A percentile compares a stretch with the other conserved stretches of the same genome.
These are phyloP conservation scores for Zoanthus sansibaricus DNA, from an alignment of 92 coral and sea anemone species.

Conservation along the genomic window DNA sequence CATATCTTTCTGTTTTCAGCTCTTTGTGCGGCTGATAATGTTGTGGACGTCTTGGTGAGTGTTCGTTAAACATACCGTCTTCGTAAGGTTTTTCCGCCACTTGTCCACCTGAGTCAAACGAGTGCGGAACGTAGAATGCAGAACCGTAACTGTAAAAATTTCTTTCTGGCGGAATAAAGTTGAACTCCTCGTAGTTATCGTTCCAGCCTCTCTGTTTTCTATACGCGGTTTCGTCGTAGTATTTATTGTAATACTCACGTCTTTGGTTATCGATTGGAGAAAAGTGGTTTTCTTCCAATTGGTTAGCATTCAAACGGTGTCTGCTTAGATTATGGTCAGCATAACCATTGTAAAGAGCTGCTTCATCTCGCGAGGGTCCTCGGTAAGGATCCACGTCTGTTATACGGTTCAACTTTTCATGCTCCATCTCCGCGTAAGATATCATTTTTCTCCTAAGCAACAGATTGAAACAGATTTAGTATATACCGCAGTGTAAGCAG, in stretches of 20 bases:
- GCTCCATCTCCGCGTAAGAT: slow-evolving; percentile 35
- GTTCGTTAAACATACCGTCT: not conserved
- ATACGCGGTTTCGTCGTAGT: not conserved
- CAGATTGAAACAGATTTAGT: not conserved
- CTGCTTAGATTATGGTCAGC: not conserved
- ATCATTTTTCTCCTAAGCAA: slow-evolving; percentile 18
- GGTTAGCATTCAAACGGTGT: not conserved
- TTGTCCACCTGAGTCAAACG: not conserved
- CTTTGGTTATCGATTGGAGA: slow-evolving; percentile 1
- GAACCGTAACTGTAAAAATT: not conserved
- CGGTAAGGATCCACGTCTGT: not conserved
- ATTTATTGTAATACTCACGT: slow-evolving; percentile 1
- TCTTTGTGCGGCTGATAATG: not conserved
- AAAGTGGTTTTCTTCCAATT: not conserved
- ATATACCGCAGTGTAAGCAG: not conserved
- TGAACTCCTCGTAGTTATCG: not conserved
- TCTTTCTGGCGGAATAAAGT: not conserved
- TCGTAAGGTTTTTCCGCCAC: not conserved
- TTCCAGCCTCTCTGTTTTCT: slow-evolving; percentile 13
- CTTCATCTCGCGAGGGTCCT: slow-evolving; percentile 25
- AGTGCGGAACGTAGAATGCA: slow-evolving; percentile 31
- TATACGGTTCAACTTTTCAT: slow-evolving; percentile 10
- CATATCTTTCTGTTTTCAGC: slow-evolving; percentile 1
- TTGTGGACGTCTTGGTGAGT: not conserved
- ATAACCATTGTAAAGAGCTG: not conserved